A percentile compares a stretch with the other conserved stretches of the same genome.
These are phyloP conservation scores for Yasuhikotakia modesta DNA, from an alignment of 2,797 vertebrate genomes.

Conservation along the genomic window DNA sequence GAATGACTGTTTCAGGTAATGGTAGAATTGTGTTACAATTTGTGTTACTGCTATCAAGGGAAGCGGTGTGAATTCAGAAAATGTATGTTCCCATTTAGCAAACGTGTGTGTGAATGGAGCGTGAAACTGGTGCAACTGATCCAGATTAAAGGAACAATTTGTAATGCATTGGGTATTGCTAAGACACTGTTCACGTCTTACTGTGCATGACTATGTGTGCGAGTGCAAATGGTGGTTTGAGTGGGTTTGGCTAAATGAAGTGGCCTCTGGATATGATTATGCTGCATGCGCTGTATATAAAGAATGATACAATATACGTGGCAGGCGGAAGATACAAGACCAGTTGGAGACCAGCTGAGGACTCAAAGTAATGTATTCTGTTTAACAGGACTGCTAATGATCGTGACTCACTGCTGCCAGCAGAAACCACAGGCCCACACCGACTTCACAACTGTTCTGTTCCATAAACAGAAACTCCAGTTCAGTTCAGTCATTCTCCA, in stretches of 20 bases:
- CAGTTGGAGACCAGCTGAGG: constrained; percentile 33
- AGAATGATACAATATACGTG: constrained; percentile 23
- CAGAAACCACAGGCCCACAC: constrained; percentile 22
- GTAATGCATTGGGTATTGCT: not conserved
- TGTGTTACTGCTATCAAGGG: constrained; percentile 42
- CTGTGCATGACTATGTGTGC: not conserved
- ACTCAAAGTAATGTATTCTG: constrained; percentile 5
- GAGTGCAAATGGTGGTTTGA: not conserved
- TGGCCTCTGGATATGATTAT: constrained; percentile 37
- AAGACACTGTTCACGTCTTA: not conserved
- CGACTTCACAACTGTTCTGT: constrained; percentile 28
- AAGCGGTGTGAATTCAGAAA: constrained; percentile 34
- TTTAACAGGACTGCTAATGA: constrained; percentile 53
- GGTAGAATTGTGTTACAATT: constrained; percentile 47
- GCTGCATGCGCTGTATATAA: constrained; percentile 22
- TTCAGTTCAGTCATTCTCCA: not conserved
- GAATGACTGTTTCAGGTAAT: constrained; percentile 13
- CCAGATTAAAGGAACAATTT: not conserved
- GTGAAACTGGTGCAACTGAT: not conserved
- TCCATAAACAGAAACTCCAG: constrained; percentile 8
- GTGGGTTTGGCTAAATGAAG: not conserved
- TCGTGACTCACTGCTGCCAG: constrained; percentile 37
- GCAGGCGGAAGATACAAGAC: constrained; percentile 15
- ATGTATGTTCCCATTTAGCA: not conserved
- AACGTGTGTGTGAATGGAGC: not conserved